Evolutionary conservation across 2,797 vertebrate genomes (phyloP).

Genomic region (Diplodus puntazzo): DNA sequence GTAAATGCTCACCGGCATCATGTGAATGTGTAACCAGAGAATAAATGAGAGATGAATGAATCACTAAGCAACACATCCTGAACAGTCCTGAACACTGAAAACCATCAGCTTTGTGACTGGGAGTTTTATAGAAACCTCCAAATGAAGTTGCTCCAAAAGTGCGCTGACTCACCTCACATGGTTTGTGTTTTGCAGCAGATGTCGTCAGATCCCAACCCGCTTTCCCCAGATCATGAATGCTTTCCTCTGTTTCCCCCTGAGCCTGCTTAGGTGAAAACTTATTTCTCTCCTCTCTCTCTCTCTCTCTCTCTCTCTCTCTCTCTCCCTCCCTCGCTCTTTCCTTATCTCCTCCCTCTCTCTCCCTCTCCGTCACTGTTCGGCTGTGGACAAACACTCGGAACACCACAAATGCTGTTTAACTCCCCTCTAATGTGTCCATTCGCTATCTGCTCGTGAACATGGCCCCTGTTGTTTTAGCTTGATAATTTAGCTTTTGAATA

Average conservation of each 20-base stretch:
- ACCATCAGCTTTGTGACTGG: neutral
- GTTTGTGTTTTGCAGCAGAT: constrained; percentile 13
- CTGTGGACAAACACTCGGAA: constrained; percentile 3
- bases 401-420: constrained; percentile 6
- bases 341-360: neutral
- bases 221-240: constrained; percentile 13
- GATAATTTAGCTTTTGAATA: neutral
- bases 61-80: constrained; percentile 19
- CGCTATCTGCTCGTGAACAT: neutral
- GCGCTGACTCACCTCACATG: constrained; percentile 69
- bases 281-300: constrained; percentile 21
- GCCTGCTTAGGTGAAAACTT: constrained; percentile 37
- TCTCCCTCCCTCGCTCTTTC: constrained; percentile 11
- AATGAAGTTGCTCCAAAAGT: neutral
- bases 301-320: constrained; percentile 24
- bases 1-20: neutral
- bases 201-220: constrained; percentile 17
- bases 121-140: neutral
- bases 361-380: constrained; percentile 12
- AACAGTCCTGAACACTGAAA: neutral
- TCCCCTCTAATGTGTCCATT: constrained; percentile 18
- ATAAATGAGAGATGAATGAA: constrained; percentile 31
- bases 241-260: constrained; percentile 43
- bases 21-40: constrained; percentile 65
- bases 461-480: neutral